A percentile compares a stretch with the other conserved stretches of the same genome.
These are phyloP conservation scores for Temnothorax rugatulus DNA, from an alignment of 2,888 invertebrate species.

Conservation along the genomic window DNA sequence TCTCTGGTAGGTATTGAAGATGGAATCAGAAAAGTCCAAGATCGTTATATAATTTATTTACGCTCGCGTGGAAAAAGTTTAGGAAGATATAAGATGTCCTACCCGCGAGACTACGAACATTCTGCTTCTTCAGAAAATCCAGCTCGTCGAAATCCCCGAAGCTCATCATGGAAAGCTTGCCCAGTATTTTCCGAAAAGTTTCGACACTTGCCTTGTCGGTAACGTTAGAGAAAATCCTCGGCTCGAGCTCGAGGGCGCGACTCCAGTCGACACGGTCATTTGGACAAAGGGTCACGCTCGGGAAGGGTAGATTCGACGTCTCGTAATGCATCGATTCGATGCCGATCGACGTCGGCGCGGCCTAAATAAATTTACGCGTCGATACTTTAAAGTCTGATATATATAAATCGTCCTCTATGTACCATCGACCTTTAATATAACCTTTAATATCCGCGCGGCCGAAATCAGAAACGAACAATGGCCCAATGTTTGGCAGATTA, in stretches of 20 bases:
- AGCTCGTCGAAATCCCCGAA: conserved; percentile 81
- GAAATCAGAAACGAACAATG: background rate
- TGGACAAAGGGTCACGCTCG: conserved; percentile 81
- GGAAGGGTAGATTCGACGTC: conserved; percentile 78
- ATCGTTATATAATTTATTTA: background rate
- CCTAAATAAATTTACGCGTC: conserved; percentile 58
- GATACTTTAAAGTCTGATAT: background rate
- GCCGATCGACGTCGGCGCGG: conserved; percentile 77
- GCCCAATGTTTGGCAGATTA: background rate
- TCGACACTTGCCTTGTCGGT: conserved; percentile 56
- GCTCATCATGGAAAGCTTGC: conserved; percentile 73
- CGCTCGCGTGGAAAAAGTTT: background rate
- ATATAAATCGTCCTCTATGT: background rate
- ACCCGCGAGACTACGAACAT: conserved; percentile 19
- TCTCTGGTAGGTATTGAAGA: background rate
- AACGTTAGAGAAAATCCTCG: conserved; percentile 60
- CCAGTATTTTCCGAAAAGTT: conserved; percentile 65
- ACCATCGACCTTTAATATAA: background rate
- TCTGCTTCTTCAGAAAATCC: conserved; percentile 57
- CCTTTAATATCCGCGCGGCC: too few relatives aligned
- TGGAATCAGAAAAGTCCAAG: background rate
- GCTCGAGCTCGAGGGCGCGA: conserved; percentile 67
- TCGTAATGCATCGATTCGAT: conserved; percentile 78
- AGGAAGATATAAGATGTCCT: background rate
- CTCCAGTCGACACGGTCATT: conserved; percentile 79